Evolutionary conservation across 2,888 invertebrate species (phyloP).

Genomic region (Hemistola chrysoprasaria): DNA sequence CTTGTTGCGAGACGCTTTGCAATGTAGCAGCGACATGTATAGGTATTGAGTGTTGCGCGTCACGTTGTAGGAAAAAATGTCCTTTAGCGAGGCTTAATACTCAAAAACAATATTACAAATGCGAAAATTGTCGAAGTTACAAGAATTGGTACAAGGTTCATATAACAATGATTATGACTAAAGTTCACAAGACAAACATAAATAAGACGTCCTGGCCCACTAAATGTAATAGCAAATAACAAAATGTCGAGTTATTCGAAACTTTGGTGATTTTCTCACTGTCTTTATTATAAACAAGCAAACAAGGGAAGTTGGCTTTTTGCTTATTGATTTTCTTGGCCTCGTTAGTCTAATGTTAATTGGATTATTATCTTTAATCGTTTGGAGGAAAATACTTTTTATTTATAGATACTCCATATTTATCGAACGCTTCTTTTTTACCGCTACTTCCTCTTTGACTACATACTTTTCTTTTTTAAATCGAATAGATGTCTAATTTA

Average conservation of each 20-base stretch:
- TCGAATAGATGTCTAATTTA: too few species aligned
- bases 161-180: conserved; percentile 35
- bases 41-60: too few species aligned
- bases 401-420: too few species aligned
- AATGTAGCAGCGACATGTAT: too few species aligned
- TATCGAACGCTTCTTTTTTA: too few species aligned
- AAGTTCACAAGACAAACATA: conserved; percentile 46
- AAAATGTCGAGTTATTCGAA: conserved; percentile 52
- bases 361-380: too few species aligned
- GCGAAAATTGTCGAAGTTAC: conserved; percentile 23
- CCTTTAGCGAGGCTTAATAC: too few species aligned
- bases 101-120: conserved; percentile 13
- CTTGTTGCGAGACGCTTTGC: too few species aligned
- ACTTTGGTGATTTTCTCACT: conserved; percentile 58
- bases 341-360: conserved; percentile 45
- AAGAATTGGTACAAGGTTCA: conserved; percentile 24
- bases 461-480: too few species aligned
- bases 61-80: too few species aligned
- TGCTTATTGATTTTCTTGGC: conserved; percentile 53
- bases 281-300: conserved; percentile 72
- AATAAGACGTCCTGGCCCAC: conserved; percentile 57
- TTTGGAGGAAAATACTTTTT: too few species aligned
- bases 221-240: conserved; percentile 69
- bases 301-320: conserved; percentile 59
- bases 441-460: too few species aligned